Evolutionary conservation across 2,113 vertebrate genomes (phyloP).

Genomic region (Megalops atlanticus): DNA sequence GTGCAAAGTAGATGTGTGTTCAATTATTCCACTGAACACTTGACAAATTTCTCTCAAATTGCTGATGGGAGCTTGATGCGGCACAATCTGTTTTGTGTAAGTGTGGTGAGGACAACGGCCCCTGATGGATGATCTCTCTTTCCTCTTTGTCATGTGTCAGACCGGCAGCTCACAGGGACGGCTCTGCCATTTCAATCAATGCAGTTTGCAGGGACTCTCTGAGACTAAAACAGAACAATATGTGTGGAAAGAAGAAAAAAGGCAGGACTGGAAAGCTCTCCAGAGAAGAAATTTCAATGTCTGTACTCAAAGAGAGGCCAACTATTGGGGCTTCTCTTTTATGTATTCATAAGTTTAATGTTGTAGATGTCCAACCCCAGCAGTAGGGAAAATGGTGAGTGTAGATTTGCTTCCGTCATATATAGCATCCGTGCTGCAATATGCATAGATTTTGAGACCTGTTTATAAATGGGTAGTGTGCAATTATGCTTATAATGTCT

Average conservation of each 20-base stretch:
- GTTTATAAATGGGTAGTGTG: not conserved
- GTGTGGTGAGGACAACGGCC: not conserved
- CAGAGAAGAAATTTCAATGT: not conserved
- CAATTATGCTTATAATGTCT: not conserved
- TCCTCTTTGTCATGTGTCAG: not conserved
- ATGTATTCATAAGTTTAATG: not conserved
- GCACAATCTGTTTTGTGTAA: not conserved
- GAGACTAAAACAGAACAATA: not conserved
- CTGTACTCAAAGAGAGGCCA: not conserved
- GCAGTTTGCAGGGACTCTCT: not conserved
- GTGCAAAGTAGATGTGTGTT: too few species aligned
- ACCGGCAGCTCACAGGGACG: not conserved
- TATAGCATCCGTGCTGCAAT: not conserved
- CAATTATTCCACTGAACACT: not conserved
- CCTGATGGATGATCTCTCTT: not conserved
- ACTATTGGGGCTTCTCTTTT: not conserved
- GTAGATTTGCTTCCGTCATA: not conserved
- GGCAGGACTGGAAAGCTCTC: not conserved
- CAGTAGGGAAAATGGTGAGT: not conserved
- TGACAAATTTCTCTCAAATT: not conserved
- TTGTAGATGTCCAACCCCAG: too few species aligned
- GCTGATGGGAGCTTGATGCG: not conserved
- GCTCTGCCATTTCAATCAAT: not conserved
- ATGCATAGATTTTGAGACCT: not conserved
- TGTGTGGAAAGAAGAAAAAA: not conserved